These are phyloP conservation scores for Bombus waltoni DNA, from an alignment of 1,140 invertebrate genomes.

Conservation along the genomic window DNA sequence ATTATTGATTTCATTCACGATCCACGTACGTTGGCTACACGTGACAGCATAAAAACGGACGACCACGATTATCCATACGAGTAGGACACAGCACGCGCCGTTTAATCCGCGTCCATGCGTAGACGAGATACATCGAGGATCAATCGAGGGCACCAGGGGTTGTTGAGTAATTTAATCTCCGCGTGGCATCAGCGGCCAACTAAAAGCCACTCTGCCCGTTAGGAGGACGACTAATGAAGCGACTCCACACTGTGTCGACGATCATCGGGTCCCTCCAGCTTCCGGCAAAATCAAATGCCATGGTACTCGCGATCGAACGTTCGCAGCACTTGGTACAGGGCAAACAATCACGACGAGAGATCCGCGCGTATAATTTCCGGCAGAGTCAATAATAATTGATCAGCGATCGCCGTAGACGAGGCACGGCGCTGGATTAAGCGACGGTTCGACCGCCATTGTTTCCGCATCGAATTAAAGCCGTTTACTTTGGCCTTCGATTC, in stretches of 20 bases:
- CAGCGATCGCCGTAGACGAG: slow-evolving; percentile 11
- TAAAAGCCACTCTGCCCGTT: slow-evolving; percentile 50
- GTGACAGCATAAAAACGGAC: slow-evolving; percentile 8
- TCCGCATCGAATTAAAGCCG: slow-evolving; percentile 11
- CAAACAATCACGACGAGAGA: background rate
- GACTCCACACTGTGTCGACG: slow-evolving; percentile 31
- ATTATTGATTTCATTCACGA: background rate
- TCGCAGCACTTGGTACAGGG: background rate
- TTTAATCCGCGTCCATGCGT: slow-evolving; percentile 60
- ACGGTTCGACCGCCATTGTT: slow-evolving; percentile 21
- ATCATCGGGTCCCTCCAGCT: slow-evolving; percentile 75
- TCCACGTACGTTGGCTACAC: background rate
- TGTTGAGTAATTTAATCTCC: slow-evolving; percentile 63
- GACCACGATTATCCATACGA: slow-evolving; percentile 42
- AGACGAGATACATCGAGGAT: slow-evolving; percentile 57
- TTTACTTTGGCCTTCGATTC: slow-evolving; percentile 29
- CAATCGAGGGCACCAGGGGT: slow-evolving; percentile 38
- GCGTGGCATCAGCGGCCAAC: slow-evolving; percentile 32
- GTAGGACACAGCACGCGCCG: slow-evolving; percentile 39
- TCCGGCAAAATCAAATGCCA: slow-evolving; percentile 44
- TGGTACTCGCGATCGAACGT: background rate
- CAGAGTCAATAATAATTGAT: slow-evolving; percentile 47
- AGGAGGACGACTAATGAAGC: slow-evolving; percentile 52
- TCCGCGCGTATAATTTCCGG: slow-evolving; percentile 22
- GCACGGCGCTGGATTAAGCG: slow-evolving; percentile 8